Percentiles rank a stretch among this genome's conserved stretches.
Conservation (phyloP, 2,888 invertebrate species). For the Acheta domesticus region DNA sequence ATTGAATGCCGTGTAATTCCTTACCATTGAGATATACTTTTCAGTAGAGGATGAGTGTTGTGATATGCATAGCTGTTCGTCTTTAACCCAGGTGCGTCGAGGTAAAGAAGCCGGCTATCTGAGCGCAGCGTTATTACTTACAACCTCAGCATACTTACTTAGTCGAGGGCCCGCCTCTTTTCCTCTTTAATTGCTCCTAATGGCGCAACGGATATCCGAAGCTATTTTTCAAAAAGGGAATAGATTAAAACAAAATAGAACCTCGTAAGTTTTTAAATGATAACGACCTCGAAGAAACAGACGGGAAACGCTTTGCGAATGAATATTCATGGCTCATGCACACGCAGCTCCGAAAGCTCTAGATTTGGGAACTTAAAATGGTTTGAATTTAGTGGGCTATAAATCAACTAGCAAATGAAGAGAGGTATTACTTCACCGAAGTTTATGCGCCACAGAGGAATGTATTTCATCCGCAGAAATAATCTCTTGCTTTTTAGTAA, state of each 20-base stretch:
- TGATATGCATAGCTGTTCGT: too few relatives aligned
- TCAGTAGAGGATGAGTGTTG: too few relatives aligned
- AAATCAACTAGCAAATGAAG: neutral
- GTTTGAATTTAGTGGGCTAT: slow-evolving; percentile 1
- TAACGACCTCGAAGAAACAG: neutral
- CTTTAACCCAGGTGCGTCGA: too few relatives aligned
- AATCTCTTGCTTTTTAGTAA: too few relatives aligned
- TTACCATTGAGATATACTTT: too few relatives aligned
- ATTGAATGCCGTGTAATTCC: too few relatives aligned
- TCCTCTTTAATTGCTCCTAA: slow-evolving; percentile 11
- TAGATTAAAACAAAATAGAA: slow-evolving; percentile 24
- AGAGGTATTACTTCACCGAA: neutral
- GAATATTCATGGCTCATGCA: neutral
- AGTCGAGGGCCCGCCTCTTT: too few relatives aligned
- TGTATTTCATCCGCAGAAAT: too few relatives aligned
- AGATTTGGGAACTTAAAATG: neutral
- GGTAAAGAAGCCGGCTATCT: too few relatives aligned
- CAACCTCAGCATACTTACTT: too few relatives aligned
- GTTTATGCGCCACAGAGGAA: neutral
- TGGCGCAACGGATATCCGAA: slow-evolving; percentile 25
- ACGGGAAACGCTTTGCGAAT: slow-evolving; percentile 1
- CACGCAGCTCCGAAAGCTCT: neutral
- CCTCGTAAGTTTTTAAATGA: neutral
- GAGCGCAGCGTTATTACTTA: too few relatives aligned
- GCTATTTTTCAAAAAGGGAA: slow-evolving; percentile 24